These are phyloP conservation scores for Colletes latitarsis DNA, from an alignment of 1,140 invertebrate species.

Conservation along the genomic window DNA sequence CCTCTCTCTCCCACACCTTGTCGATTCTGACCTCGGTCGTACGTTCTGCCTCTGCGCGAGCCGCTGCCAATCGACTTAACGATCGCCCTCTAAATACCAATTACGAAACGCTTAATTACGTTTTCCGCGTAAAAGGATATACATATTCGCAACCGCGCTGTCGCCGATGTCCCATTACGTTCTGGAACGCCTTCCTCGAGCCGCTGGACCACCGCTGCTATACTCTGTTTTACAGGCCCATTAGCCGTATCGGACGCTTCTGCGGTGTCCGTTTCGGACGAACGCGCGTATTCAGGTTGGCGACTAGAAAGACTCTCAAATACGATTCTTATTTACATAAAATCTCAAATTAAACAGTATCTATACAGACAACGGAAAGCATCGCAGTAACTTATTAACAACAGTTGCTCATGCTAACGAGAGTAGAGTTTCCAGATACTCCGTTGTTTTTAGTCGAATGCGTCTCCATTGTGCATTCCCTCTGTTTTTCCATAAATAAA, in stretches of 20 bases:
- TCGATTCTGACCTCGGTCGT: conserved; percentile 40
- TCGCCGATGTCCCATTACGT: conserved; percentile 24
- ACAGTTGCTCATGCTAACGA: too few species aligned
- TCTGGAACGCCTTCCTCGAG: background rate
- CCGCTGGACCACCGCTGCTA: background rate
- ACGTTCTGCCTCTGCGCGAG: background rate
- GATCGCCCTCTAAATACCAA: conserved; percentile 56
- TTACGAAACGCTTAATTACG: conserved; percentile 61
- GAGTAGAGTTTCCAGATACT: too few species aligned
- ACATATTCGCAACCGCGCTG: conserved; percentile 40
- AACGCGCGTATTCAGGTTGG: background rate
- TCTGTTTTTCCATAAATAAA: too few species aligned
- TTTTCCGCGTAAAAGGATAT: conserved; percentile 51
- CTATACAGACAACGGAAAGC: too few species aligned
- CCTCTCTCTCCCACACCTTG: conserved; percentile 41
- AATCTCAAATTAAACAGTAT: too few species aligned
- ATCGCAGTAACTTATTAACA: too few species aligned
- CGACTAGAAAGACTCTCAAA: too few species aligned
- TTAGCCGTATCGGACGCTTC: background rate
- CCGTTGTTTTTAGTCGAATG: background rate
- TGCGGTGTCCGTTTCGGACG: background rate
- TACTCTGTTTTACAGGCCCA: background rate
- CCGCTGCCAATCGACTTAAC: conserved; percentile 45
- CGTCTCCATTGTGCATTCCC: background rate
- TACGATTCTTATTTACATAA: too few species aligned